A percentile compares a stretch with the other conserved stretches of the same genome.
Evolutionary conservation across 2,113 vertebrate genomes (phyloP).

Genomic region (Antechinus stuartii): DNA sequence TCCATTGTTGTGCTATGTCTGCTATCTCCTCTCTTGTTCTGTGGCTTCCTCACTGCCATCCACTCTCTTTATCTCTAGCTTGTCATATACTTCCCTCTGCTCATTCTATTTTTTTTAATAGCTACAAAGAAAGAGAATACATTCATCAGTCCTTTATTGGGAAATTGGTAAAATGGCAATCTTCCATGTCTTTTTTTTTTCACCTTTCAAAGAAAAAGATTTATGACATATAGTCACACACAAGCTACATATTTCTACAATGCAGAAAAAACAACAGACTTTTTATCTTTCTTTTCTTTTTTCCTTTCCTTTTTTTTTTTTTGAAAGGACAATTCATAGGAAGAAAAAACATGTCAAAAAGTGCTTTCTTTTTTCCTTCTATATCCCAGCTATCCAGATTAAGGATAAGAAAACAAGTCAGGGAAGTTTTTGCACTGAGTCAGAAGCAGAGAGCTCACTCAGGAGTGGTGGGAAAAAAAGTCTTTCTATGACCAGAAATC

Average conservation of each 20-base stretch:
- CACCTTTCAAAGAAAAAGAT: conserved; percentile 3
- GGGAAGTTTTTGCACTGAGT: background rate
- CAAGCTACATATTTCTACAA: conserved; percentile 21
- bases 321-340: background rate
- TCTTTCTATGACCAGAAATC: background rate
- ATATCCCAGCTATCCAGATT: background rate
- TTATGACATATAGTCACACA: background rate
- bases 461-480: background rate
- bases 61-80: background rate
- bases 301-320: background rate
- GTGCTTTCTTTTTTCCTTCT: background rate
- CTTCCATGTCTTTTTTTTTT: conserved; percentile 40
- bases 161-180: conserved; percentile 41
- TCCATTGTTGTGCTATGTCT: background rate
- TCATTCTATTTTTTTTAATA: conserved; percentile 38
- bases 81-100: conserved; percentile 1
- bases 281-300: background rate
- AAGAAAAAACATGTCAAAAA: background rate
- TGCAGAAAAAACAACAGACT: background rate
- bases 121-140: background rate
- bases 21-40: background rate
- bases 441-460: conserved; percentile 9
- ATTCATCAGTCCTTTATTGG: conserved; percentile 13
- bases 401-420: conserved; percentile 16
- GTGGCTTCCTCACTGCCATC: background rate